A percentile compares a stretch with the other conserved stretches of the same genome.
phyloP scores from a whole-genome alignment of 2,797 vertebrate species.

The Lophius americanus region DNA sequence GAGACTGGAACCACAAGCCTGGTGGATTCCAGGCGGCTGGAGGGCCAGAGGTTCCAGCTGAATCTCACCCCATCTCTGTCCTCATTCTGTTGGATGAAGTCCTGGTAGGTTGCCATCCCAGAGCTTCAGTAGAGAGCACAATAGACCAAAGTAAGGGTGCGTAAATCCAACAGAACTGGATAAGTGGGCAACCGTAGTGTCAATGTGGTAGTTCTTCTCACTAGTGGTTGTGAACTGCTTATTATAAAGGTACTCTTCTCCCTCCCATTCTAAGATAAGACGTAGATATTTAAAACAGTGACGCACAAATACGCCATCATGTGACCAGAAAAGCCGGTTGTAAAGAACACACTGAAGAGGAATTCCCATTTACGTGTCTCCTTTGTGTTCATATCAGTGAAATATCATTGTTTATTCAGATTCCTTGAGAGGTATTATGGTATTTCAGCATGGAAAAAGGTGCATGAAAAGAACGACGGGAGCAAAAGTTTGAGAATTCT shows the following conservation, averaged over 20 bases:
- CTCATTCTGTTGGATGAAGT: conserved; percentile 99
- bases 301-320: conserved; percentile 41
- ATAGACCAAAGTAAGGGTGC: neutral
- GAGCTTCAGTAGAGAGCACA: conserved; percentile 41
- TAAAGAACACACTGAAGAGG: neutral
- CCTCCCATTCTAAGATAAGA: conserved; percentile 28
- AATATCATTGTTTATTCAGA: conserved; percentile 2
- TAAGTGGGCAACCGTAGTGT: neutral
- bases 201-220: neutral
- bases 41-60: conserved; percentile 99
- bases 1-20: conserved; percentile 94
- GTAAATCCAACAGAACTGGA: conserved; percentile 1
- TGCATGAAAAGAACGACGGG: neutral
- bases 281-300: conserved; percentile 20
- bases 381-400: conserved; percentile 8
- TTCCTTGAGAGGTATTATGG: neutral
- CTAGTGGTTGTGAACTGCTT: conserved; percentile 2
- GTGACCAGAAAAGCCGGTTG: conserved; percentile 61
- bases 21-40: conserved; percentile 94
- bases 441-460: neutral
- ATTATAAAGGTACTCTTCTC: conserved; percentile 35
- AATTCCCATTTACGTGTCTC: conserved; percentile 27
- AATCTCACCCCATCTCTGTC: conserved; percentile 95
- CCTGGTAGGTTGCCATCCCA: conserved; percentile 91
- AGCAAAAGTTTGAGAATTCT: neutral